phyloP scores from a whole-genome alignment of 2,888 invertebrate genomes.

The Leucania comma region DNA sequence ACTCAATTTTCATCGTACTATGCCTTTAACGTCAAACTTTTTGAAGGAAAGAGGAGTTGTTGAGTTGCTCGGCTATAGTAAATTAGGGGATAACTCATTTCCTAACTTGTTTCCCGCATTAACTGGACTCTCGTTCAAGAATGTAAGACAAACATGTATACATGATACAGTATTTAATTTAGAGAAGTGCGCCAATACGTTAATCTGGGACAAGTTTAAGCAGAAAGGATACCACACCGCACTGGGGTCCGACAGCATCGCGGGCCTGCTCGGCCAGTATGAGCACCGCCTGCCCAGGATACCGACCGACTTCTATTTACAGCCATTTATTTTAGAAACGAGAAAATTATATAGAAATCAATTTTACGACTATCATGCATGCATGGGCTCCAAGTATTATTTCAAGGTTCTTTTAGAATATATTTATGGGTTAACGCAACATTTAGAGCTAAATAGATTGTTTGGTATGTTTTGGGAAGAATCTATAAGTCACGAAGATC shows the following conservation, averaged over 20 bases:
- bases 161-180: constrained; percentile 87
- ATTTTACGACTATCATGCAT: constrained; percentile 90
- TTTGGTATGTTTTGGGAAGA: constrained; percentile 96
- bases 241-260: constrained; percentile 94
- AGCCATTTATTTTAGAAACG: constrained; percentile 92
- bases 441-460: constrained; percentile 89
- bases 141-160: constrained; percentile 91
- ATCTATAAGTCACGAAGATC: constrained; percentile 94
- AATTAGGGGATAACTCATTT: constrained; percentile 97
- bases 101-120: constrained; percentile 96
- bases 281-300: constrained; percentile 89
- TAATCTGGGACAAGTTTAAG: constrained; percentile 95
- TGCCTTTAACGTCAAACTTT: constrained; percentile 92
- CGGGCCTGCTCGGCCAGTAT: constrained; percentile 66
- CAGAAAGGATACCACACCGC: constrained; percentile 93
- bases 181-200: constrained; percentile 92
- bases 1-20: constrained; percentile 95
- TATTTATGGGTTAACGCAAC: constrained; percentile 90
- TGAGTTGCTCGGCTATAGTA: constrained; percentile 96
- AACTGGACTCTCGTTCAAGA: constrained; percentile 92
- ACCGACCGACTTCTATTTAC: constrained; percentile 95
- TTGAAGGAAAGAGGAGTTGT: constrained; percentile 91
- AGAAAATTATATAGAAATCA: constrained; percentile 91
- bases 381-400: constrained; percentile 92
- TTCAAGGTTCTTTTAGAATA: constrained; percentile 93